Evolutionary conservation across 2,113 vertebrate genomes (phyloP).

Genomic region (Myrmophylax atrothorax): DNA sequence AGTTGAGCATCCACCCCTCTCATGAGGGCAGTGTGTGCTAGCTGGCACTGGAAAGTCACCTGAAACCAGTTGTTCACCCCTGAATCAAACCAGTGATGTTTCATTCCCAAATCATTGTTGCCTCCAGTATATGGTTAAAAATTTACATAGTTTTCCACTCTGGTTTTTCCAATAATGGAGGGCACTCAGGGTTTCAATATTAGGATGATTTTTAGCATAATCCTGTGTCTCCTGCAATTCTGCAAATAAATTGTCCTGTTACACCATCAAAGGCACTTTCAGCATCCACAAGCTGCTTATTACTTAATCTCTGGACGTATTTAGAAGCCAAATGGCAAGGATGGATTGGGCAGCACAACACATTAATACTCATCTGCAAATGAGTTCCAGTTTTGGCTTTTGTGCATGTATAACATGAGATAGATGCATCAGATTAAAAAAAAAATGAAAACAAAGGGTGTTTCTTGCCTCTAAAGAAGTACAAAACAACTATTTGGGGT

Average conservation of each 20-base stretch:
- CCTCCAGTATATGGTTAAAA: neutral
- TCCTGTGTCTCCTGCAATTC: neutral
- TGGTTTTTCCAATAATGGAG: neutral
- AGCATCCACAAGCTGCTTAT: slow-evolving; percentile 39
- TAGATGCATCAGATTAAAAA: neutral
- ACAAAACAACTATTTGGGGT: neutral
- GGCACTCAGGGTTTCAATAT: neutral
- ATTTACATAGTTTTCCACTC: neutral
- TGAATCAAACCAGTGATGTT: neutral
- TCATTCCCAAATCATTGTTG: neutral
- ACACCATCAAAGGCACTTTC: neutral
- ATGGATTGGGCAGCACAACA: neutral
- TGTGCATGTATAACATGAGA: accelerated
- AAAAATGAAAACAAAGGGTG: neutral
- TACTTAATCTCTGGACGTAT: slow-evolving; percentile 17
- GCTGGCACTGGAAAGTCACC: neutral
- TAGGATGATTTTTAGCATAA: neutral
- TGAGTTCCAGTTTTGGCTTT: neutral
- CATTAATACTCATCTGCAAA: neutral
- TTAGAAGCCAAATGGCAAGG: slow-evolving; percentile 15
- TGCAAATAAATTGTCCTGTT: neutral
- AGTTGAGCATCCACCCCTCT: neutral
- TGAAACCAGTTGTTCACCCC: accelerated
- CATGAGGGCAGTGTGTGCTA: accelerated
- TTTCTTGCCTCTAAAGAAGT: neutral